phyloP scores from a whole-genome alignment of 92 coral and sea anemone species.

The Phenganax marumi region DNA sequence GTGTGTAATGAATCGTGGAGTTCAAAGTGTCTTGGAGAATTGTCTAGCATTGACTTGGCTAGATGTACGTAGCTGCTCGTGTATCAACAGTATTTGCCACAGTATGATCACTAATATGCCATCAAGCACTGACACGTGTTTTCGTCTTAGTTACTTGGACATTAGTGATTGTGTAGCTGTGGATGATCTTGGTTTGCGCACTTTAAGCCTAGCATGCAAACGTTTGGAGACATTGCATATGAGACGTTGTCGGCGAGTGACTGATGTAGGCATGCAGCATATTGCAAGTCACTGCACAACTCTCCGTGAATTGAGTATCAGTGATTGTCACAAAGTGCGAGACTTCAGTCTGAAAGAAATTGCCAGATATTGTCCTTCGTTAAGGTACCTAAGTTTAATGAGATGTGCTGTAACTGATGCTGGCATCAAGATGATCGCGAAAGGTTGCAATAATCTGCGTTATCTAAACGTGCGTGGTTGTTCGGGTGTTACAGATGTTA shows the following conservation, averaged over 20 bases:
- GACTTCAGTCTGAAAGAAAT: conserved; percentile 92
- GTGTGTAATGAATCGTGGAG: conserved; percentile 86
- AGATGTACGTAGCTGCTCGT: conserved; percentile 80
- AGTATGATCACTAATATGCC: conserved; percentile 79
- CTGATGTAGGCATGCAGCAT: conserved; percentile 95
- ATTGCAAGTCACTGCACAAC: conserved; percentile 75
- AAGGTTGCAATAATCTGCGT: conserved; percentile 83
- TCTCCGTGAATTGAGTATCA: conserved; percentile 84
- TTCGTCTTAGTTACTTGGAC: conserved; percentile 74
- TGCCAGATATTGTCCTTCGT: conserved; percentile 65
- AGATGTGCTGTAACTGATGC: conserved; percentile 92
- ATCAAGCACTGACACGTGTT: conserved; percentile 69
- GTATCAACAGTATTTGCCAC: conserved; percentile 76
- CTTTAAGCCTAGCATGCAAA: conserved; percentile 77
- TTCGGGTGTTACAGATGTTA: conserved; percentile 82
- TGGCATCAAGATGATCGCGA: conserved; percentile 90
- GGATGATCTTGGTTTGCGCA: conserved; percentile 89
- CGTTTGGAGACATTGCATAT: conserved; percentile 80
- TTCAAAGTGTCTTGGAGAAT: conserved; percentile 74
- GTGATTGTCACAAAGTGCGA: conserved; percentile 93
- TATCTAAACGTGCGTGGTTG: conserved; percentile 92
- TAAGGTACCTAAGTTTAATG: conserved; percentile 93
- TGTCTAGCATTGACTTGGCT: conserved; percentile 68
- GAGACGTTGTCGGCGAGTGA: conserved; percentile 82
- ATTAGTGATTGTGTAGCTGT: conserved; percentile 97